A percentile compares a stretch with the other conserved stretches of the same genome.
Conservation (phyloP, 2,113 vertebrate species). For the Chloropsis cyanopogon region DNA sequence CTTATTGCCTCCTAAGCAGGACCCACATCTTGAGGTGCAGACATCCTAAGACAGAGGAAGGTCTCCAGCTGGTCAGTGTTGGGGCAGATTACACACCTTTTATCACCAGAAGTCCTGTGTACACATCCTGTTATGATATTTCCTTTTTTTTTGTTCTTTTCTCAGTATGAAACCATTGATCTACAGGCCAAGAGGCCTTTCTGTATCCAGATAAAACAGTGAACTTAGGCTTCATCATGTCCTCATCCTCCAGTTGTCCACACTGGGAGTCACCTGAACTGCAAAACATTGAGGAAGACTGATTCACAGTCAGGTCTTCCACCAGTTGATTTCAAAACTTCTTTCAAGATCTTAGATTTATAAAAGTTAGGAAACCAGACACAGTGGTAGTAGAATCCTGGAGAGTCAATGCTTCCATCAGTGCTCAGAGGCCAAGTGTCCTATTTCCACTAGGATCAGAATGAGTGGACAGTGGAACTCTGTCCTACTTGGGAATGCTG, state of each 20-base stretch:
- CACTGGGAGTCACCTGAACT: background rate
- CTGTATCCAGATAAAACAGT: background rate
- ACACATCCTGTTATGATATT: background rate
- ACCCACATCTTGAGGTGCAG: background rate
- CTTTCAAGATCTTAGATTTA: background rate
- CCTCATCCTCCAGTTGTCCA: background rate
- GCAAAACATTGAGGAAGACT: background rate
- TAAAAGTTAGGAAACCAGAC: background rate
- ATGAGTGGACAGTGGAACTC: too few relatives aligned
- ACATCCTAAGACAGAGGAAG: background rate
- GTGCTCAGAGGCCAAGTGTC: background rate
- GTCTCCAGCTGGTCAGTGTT: background rate
- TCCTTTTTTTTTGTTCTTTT: background rate
- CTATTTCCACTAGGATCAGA: background rate
- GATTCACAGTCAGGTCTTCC: background rate
- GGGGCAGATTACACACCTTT: background rate
- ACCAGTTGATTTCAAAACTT: background rate
- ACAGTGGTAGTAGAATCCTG: background rate
- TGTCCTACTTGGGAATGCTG: background rate
- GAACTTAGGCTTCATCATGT: background rate
- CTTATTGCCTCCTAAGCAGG: background rate
- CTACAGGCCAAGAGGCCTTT: background rate
- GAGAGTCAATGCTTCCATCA: background rate
- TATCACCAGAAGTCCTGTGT: background rate
- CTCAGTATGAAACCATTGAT: background rate